Evolutionary conservation across 2,888 invertebrate species (phyloP).

Genomic region (Lamproptera curius): DNA sequence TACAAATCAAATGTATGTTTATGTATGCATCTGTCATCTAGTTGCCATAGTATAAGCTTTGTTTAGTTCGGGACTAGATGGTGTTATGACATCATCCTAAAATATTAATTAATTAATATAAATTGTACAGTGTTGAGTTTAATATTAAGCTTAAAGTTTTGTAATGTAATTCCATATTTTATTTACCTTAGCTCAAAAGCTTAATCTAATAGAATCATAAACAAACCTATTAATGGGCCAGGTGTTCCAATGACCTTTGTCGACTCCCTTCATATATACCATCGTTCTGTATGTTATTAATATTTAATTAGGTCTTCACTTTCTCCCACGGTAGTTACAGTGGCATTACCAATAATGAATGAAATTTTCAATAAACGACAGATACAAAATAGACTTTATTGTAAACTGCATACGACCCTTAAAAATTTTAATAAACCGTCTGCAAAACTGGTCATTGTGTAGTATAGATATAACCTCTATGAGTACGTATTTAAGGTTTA

Average conservation of each 20-base stretch:
- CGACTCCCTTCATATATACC: constrained; percentile 39
- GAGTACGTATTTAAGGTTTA: background rate
- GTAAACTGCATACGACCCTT: constrained; percentile 5
- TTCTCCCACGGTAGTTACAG: constrained; percentile 63
- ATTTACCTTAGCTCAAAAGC: background rate
- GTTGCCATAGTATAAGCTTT: too few species aligned
- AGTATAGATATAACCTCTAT: background rate
- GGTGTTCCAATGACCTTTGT: constrained; percentile 61
- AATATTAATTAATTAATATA: too few species aligned
- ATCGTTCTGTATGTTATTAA: constrained; percentile 52
- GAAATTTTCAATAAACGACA: background rate
- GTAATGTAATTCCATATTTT: background rate
- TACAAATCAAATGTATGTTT: too few species aligned
- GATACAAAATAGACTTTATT: constrained; percentile 20
- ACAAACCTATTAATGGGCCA: constrained; percentile 35
- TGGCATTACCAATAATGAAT: constrained; percentile 26
- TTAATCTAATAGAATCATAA: background rate
- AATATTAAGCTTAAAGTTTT: too few species aligned
- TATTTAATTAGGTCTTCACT: constrained; percentile 61
- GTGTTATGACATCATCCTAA: too few species aligned
- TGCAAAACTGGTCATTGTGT: constrained; percentile 7
- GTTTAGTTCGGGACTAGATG: too few species aligned
- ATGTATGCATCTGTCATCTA: too few species aligned
- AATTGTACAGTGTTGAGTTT: too few species aligned
- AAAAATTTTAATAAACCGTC: constrained; percentile 19